Conservation (phyloP, 2,888 invertebrate species). For the Agrenia bidenticulata region DNA sequence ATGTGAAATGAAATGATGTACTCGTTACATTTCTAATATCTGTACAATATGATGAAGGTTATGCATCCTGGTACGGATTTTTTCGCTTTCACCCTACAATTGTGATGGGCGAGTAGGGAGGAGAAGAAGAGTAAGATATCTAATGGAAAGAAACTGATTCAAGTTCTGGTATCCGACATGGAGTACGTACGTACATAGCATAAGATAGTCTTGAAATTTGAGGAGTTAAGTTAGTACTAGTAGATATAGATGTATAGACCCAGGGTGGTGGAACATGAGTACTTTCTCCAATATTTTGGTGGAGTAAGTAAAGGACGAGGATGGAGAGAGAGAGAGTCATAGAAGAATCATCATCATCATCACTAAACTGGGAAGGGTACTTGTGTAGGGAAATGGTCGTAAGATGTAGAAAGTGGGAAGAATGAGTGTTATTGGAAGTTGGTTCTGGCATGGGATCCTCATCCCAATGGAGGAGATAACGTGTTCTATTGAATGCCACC, state of each 20-base stretch:
- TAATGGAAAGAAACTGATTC: too few relatives aligned
- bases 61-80: too few relatives aligned
- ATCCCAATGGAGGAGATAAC: conserved; percentile 29
- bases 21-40: too few relatives aligned
- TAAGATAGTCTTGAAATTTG: too few relatives aligned
- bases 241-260: too few relatives aligned
- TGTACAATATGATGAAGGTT: too few relatives aligned
- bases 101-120: not conserved
- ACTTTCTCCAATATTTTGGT: too few relatives aligned
- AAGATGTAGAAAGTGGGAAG: conserved; percentile 21
- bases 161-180: too few relatives aligned
- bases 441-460: conserved; percentile 36
- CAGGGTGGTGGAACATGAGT: not conserved
- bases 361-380: not conserved
- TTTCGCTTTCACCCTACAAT: not conserved
- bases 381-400: not conserved
- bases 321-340: not conserved
- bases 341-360: conserved; percentile 5
- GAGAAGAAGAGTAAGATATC: not conserved
- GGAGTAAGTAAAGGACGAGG: not conserved
- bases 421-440: conserved; percentile 37
- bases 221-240: too few relatives aligned
- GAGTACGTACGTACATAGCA: too few relatives aligned
- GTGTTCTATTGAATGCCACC: conserved; percentile 35
- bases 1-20: too few relatives aligned